Evolutionary conservation across 2,797 vertebrate species (phyloP).

Genomic region (Enteromius treurensis): DNA sequence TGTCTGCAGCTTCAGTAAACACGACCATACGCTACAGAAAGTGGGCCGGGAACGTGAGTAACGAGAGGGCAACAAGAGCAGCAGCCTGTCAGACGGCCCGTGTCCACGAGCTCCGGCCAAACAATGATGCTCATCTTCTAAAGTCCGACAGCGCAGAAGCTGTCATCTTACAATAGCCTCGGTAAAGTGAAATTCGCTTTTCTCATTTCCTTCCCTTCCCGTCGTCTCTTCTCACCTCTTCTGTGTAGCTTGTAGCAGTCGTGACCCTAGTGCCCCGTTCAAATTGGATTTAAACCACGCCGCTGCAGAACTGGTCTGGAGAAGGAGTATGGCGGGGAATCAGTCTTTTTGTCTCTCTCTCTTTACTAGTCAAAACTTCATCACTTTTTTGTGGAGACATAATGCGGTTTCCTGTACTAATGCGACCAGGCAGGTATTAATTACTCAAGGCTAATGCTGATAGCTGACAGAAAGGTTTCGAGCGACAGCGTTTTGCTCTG

Average conservation of each 20-base stretch:
- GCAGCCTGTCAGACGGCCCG: background rate
- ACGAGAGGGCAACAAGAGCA: slow-evolving; percentile 17
- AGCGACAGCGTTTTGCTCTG: slow-evolving; percentile 15
- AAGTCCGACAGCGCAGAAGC: background rate
- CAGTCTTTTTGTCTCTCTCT: background rate
- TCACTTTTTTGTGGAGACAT: slow-evolving; percentile 23
- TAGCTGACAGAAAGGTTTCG: slow-evolving; percentile 49
- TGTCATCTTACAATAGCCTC: slow-evolving; percentile 38
- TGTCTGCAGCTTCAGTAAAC: slow-evolving; percentile 39
- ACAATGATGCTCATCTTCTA: slow-evolving; percentile 8
- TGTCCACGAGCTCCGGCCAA: slow-evolving; percentile 19
- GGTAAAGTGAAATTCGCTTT: slow-evolving; percentile 30
- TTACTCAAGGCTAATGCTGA: slow-evolving; percentile 41
- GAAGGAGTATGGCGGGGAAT: slow-evolving; percentile 13
- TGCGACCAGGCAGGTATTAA: slow-evolving; percentile 49
- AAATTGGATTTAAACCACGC: slow-evolving; percentile 49
- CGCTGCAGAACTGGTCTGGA: slow-evolving; percentile 9
- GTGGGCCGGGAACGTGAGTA: slow-evolving; percentile 7
- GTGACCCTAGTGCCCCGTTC: slow-evolving; percentile 5
- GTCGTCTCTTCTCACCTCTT: slow-evolving; percentile 18
- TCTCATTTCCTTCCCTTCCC: slow-evolving; percentile 8
- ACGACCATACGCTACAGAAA: slow-evolving; percentile 28
- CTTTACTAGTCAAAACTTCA: slow-evolving; percentile 5
- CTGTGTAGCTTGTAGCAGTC: slow-evolving; percentile 8
- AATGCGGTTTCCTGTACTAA: slow-evolving; percentile 40